phyloP scores from a whole-genome alignment of 2,113 vertebrate genomes.

The Xenopus borealis region DNA sequence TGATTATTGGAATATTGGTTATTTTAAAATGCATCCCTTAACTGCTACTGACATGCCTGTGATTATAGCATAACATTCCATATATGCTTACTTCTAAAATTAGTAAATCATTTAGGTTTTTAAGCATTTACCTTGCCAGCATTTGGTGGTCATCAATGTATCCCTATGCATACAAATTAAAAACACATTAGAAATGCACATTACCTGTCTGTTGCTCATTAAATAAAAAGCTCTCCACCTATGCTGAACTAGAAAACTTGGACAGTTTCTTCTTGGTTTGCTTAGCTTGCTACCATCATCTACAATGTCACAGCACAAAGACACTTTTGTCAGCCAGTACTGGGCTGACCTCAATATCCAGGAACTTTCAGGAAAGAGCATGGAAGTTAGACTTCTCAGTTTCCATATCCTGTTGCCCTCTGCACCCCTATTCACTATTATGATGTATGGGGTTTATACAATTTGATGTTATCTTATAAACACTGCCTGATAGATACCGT shows the following conservation, averaged over 20 bases:
- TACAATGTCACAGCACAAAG: slow-evolving; percentile 63
- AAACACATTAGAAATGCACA: slow-evolving; percentile 14
- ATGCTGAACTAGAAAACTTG: slow-evolving; percentile 60
- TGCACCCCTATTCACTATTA: slow-evolving; percentile 60
- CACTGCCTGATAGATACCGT: slow-evolving; percentile 36
- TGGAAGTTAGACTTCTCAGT: slow-evolving; percentile 69
- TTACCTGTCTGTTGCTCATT: slow-evolving; percentile 56
- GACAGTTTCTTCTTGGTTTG: slow-evolving; percentile 63
- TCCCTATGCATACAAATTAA: slow-evolving; percentile 1
- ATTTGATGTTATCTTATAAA: slow-evolving; percentile 47
- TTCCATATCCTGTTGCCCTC: slow-evolving; percentile 67
- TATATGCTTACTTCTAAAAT: too few relatives aligned
- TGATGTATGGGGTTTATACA: slow-evolving; percentile 34
- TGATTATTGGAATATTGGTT: too few relatives aligned
- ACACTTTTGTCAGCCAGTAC: slow-evolving; percentile 65
- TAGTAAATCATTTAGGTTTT: slow-evolving; percentile 14
- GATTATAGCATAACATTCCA: too few relatives aligned
- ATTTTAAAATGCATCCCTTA: too few relatives aligned
- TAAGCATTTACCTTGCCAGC: slow-evolving; percentile 24
- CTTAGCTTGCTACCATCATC: slow-evolving; percentile 57
- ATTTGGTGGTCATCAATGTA: slow-evolving; percentile 55
- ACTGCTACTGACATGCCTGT: too few relatives aligned
- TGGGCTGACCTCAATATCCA: slow-evolving; percentile 68
- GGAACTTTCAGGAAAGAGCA: slow-evolving; percentile 70
- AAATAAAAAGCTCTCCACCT: slow-evolving; percentile 59